Evolutionary conservation across 92 coral and sea anemone species (phyloP).

Genomic region (Epizoanthus illoricatus): DNA sequence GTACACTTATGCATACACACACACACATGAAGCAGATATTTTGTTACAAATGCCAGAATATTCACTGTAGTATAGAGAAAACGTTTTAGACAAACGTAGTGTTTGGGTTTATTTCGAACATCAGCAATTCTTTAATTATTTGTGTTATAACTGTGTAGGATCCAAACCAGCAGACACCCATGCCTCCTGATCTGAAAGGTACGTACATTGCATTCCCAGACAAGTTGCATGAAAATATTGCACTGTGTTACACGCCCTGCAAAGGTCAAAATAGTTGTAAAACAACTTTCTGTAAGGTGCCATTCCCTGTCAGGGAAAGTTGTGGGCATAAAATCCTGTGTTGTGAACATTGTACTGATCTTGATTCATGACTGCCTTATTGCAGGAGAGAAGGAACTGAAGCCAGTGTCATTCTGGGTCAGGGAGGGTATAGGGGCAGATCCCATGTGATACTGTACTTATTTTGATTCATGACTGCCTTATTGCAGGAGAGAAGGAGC

Average conservation of each 20-base stretch:
- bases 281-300: no score
- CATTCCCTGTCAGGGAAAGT: not conserved
- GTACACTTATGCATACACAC: not conserved
- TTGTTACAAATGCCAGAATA: no score
- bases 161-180: conserved; percentile 7
- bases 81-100: not conserved
- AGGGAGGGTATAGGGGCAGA: not conserved
- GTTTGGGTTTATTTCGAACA: not conserved
- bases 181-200: conserved; percentile 21
- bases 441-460: not conserved
- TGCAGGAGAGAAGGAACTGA: not conserved
- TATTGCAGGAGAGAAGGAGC: conserved; percentile 80
- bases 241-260: no score
- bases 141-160: conserved; percentile 1
- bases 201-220: not conserved
- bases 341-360: not conserved
- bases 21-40: not conserved
- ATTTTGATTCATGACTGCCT: not conserved
- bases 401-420: not conserved
- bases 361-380: not conserved
- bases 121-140: not conserved
- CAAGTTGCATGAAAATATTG: not conserved
- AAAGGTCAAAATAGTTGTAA: no score
- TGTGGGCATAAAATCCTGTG: not conserved
- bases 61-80: not conserved